Conservation (phyloP, 1,140 invertebrate species). For the Heliconius nattereri region DNA sequence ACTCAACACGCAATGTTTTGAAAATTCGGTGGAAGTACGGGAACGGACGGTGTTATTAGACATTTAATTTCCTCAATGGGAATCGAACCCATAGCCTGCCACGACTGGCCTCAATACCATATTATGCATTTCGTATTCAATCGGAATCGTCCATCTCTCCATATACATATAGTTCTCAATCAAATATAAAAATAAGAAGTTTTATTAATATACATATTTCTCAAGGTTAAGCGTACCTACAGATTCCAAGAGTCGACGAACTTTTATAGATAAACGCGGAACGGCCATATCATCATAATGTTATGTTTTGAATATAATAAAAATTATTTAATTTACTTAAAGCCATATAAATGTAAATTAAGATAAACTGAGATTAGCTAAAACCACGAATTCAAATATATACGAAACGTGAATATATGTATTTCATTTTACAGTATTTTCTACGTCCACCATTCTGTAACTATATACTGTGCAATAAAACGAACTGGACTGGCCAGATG, state of each 20-base stretch:
- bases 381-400: neutral
- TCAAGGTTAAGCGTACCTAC: constrained; percentile 8
- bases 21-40: no score
- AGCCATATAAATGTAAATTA: neutral
- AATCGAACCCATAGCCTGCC: no score
- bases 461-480: neutral
- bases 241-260: neutral
- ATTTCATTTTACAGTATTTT: neutral
- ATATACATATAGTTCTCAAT: neutral
- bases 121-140: no score
- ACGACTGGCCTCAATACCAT: no score
- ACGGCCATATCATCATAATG: neutral
- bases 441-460: neutral
- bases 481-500: constrained; percentile 1
- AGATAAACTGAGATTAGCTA: neutral
- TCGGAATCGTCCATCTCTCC: neutral
- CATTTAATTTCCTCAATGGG: no score
- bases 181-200: neutral
- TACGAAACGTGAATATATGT: neutral
- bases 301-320: neutral
- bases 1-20: no score
- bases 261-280: constrained; percentile 10
- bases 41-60: no score
- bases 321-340: neutral
- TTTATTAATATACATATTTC: neutral